phyloP scores from a whole-genome alignment of 1,140 invertebrate genomes.

The Drosophila tsacasi region DNA sequence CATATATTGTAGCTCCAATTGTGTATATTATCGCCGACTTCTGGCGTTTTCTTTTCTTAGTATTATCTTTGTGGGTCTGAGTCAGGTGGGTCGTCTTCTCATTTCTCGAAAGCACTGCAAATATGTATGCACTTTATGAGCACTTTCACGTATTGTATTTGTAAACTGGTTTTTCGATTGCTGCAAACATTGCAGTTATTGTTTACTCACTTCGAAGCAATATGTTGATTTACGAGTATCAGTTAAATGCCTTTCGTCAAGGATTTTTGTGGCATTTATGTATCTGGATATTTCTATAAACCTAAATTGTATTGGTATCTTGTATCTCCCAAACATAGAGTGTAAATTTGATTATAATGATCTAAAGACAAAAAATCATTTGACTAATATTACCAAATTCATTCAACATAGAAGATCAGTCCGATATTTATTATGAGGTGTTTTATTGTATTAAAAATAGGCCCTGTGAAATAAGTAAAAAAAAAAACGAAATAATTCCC shows the following conservation, averaged over 20 bases:
- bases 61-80: slow-evolving; percentile 15
- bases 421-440: too few relatives aligned
- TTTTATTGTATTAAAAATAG: too few relatives aligned
- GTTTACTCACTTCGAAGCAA: slow-evolving; percentile 17
- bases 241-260: not conserved
- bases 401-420: too few relatives aligned
- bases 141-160: slow-evolving; percentile 43
- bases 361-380: too few relatives aligned
- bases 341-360: too few relatives aligned
- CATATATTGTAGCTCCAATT: not conserved
- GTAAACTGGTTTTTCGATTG: slow-evolving; percentile 40
- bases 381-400: too few relatives aligned
- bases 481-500: too few relatives aligned
- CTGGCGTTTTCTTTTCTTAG: not conserved
- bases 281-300: not conserved
- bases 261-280: not conserved
- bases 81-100: slow-evolving; percentile 12
- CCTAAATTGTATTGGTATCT: not conserved
- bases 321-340: not conserved
- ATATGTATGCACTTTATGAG: slow-evolving; percentile 41
- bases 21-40: not conserved
- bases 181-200: slow-evolving; percentile 31
- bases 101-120: slow-evolving; percentile 38
- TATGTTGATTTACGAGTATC: slow-evolving; percentile 17
- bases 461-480: too few relatives aligned